phyloP scores from a whole-genome alignment of 2,888 invertebrate species.

The Macrophya annulata region DNA sequence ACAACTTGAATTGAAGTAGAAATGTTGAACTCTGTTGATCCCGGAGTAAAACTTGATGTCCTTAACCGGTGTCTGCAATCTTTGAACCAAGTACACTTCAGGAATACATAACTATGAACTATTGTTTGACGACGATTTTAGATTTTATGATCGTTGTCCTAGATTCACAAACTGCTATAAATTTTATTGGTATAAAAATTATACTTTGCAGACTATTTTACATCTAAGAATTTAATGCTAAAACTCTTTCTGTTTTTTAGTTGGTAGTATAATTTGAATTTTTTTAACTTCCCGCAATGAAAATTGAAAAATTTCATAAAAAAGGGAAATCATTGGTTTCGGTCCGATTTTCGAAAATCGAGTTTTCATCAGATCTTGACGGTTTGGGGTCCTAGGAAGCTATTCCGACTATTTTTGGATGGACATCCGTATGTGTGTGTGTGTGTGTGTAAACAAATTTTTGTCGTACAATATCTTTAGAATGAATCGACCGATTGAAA shows the following conservation, averaged over 20 bases:
- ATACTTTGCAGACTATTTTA: neutral
- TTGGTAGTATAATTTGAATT: too few species aligned
- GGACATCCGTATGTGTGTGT: too few species aligned
- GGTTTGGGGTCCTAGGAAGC: too few species aligned
- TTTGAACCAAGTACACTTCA: neutral
- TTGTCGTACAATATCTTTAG: too few species aligned
- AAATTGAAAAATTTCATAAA: too few species aligned
- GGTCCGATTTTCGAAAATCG: too few species aligned
- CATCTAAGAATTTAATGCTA: neutral
- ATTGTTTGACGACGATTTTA: neutral
- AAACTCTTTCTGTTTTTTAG: neutral
- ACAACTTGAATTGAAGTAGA: neutral
- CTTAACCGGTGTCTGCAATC: neutral
- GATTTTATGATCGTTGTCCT: neutral
- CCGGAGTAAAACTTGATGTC: neutral
- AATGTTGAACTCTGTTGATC: neutral
- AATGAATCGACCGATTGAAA: too few species aligned
- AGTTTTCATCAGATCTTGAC: too few species aligned
- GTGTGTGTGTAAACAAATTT: too few species aligned
- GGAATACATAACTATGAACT: constrained; percentile 12
- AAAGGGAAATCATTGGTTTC: too few species aligned
- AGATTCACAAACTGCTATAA: neutral
- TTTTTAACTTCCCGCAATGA: too few species aligned
- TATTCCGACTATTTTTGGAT: too few species aligned
- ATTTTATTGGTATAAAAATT: neutral